Evolutionary conservation across 2,113 vertebrate genomes (phyloP).

Genomic region (Lagopus leucura): DNA sequence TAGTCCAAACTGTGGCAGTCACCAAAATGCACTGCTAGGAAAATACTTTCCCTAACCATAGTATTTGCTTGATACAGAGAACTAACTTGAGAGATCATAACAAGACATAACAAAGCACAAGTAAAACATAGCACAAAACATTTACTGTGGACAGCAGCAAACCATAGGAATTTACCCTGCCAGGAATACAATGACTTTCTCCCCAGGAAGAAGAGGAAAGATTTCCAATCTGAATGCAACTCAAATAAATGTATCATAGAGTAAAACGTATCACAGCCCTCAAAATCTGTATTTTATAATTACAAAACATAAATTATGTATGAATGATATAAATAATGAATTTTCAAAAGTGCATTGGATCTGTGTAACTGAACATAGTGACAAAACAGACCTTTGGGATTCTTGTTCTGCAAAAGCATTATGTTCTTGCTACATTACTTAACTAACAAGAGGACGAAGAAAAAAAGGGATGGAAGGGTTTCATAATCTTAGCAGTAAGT

Average conservation of each 20-base stretch:
- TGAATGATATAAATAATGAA: background rate
- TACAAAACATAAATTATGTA: background rate
- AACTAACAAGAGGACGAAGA: background rate
- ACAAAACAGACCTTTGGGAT: background rate
- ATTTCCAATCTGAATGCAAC: background rate
- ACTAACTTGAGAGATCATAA: background rate
- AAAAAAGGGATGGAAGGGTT: background rate
- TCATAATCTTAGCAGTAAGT: background rate
- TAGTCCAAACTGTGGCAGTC: background rate
- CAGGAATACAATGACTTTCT: background rate
- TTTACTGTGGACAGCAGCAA: background rate
- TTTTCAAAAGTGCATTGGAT: background rate
- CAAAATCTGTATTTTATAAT: background rate
- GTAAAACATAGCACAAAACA: background rate
- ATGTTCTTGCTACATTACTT: background rate
- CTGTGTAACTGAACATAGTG: background rate
- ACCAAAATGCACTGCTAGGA: background rate
- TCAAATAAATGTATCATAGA: background rate
- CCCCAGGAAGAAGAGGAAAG: background rate
- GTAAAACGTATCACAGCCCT: background rate
- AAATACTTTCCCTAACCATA: background rate
- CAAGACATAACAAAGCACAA: background rate
- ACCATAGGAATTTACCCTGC: background rate
- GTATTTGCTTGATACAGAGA: background rate
- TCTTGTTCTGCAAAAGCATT: background rate